A percentile compares a stretch with the other conserved stretches of the same genome.
Conservation (phyloP, 1,140 invertebrate species). For the Notospermus geniculatus region DNA sequence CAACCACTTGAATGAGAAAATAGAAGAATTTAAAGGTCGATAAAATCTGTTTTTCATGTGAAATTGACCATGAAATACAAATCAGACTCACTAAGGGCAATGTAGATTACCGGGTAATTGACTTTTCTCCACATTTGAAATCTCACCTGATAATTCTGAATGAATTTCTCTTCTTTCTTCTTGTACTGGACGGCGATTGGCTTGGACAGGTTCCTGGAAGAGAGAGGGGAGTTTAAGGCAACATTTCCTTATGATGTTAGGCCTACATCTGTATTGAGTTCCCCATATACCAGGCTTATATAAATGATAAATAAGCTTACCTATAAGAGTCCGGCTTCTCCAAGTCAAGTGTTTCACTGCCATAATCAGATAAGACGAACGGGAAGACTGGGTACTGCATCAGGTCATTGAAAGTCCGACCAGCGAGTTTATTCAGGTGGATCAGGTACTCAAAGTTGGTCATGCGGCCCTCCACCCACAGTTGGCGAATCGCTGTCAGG, state of each 20-base stretch:
- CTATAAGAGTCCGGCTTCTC: constrained; percentile 67
- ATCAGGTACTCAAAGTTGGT: constrained; percentile 94
- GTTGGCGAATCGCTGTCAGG: constrained; percentile 61
- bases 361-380: constrained; percentile 84
- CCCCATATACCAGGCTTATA: too few relatives aligned
- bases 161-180: constrained; percentile 81
- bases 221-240: too few relatives aligned
- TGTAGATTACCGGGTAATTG: too few relatives aligned
- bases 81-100: neutral
- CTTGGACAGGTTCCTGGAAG: constrained; percentile 70
- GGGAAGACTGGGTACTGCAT: constrained; percentile 94
- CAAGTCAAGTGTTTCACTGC: constrained; percentile 71
- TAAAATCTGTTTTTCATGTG: too few relatives aligned
- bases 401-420: constrained; percentile 89
- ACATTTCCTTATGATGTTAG: too few relatives aligned
- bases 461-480: constrained; percentile 78
- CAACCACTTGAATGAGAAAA: constrained; percentile 31
- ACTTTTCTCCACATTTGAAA: neutral
- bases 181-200: constrained; percentile 90
- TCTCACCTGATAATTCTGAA: constrained; percentile 76
- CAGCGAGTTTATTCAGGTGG: constrained; percentile 67
- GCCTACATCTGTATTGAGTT: too few relatives aligned
- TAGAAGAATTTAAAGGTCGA: neutral
- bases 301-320: constrained; percentile 47
- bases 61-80: neutral